Base-by-base conservation (phyloP, 1,140 invertebrate genomes). In the Drosophila lowei region DNA sequence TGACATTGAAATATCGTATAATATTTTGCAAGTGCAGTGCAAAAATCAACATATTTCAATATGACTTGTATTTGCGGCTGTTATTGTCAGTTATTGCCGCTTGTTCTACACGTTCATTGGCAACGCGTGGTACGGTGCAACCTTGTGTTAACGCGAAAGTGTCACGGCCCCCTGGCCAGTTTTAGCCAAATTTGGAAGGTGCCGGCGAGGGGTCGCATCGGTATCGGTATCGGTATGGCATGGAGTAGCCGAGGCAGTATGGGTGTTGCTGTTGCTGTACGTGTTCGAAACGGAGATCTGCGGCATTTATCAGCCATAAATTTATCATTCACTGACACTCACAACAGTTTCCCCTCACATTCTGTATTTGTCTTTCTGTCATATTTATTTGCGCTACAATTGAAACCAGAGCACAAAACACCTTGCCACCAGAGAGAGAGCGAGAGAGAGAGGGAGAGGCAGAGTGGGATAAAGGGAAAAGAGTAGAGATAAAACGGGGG, bases 351-450 rank as follows among this genome's bases (percentile, higher is more conserved):
- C 28, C 28, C 54, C 46, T 66, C 11, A 13, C 11, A 72, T 60
- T 78, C 50, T 50, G 47, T 79, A 65, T 78, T 79, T 79, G 61
- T 60, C 57, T 70, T 72, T 52, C 55, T 71, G 65, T 71, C 55
- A 59, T 75, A 71, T 77, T 70, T 84, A 79, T 84, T 84, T 83
- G 79, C 75, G 43, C 71, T 84, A 59, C 79, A 84, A 83, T 85
- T 79, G 66, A 79, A 78, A 75, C 15, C 53, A 59, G 46, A 54
- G 60, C 67, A 64, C 43, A 58, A 76, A 50, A 72, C 68, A 62
- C 49, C 68, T 72, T 53, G 48, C 18, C 56, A 53, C 6, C 28
- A 30, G 8, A 46, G 15, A 21, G 8, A 6, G 9, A 4, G 3
- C 15, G 11, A 6, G 52, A 16, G n/a, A 42, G 21, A 54, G 41